Base-by-base conservation (phyloP, 2,888 invertebrate species). In the Pristionchus japonicus region DNA sequence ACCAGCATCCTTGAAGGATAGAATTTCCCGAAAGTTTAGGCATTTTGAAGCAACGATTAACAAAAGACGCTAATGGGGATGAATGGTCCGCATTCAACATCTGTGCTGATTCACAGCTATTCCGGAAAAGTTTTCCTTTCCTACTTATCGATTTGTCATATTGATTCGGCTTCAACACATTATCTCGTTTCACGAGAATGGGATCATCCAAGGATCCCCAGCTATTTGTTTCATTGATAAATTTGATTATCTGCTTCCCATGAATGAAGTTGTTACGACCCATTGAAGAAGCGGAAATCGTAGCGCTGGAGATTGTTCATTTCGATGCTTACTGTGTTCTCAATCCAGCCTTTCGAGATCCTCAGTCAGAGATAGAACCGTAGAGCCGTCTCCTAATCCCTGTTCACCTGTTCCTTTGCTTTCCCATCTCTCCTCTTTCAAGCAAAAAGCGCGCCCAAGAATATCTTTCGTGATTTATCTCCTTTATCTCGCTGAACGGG, bases 401-500 rank as follows among this genome's bases (percentile, higher is more conserved):
- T 74, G 1, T 37, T 40, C 70, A 23, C 23, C 20, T 20, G 34
- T 74, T 74, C 70, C 70, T 1, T 15, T 74, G 70, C 64, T 31
- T 23, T 74, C 40, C 37, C 15, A 23, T 40, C 37, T 20, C n/a
- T 23, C 40, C 23, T 9, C 34, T 23, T 0, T 20, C 17, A 1
- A 20, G 70, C 70, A 74, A 74, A 74, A 74, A 74, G 40, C 70
- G 13, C 70, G 70, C 20, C 37, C 70, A 74, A 74, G 70, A 74
- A 74, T 74, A 74, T n/a, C 64, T 64, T 23, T 4, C 11, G 34
- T 23, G 40, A 74, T 40, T 23, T 3, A 20, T 74, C 70, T 37
- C 70, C 64, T 64, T 64, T 74, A 9, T 74, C 70, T 64, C 64
- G 27, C 15, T 57, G 64, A 64, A 64, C 64, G 64, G 31, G 34